These are phyloP conservation scores for Conops quadrifasciatus DNA, from an alignment of 2,888 invertebrate genomes.

Conservation along the genomic window DNA sequence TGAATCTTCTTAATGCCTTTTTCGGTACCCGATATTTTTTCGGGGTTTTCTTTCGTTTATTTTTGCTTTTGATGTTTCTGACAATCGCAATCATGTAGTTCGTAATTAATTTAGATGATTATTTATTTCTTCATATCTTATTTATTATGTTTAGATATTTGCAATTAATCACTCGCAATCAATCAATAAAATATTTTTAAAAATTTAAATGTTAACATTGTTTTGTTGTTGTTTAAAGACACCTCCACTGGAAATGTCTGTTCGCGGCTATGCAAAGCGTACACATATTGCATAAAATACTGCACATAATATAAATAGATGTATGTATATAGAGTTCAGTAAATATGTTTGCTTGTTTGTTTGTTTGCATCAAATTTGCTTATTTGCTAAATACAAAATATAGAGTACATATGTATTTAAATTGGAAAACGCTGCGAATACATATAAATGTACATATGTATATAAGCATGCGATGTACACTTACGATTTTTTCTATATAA, in stretches of 20 bases:
- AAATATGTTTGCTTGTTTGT: slow-evolving; percentile 6
- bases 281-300: neutral
- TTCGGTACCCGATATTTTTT: too few species aligned
- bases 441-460: slow-evolving; percentile 14
- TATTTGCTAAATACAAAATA: slow-evolving; percentile 34
- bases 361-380: slow-evolving; percentile 20
- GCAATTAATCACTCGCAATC: slow-evolving; percentile 7
- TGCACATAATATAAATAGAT: slow-evolving; percentile 19
- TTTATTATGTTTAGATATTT: slow-evolving; percentile 21
- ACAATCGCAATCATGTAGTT: slow-evolving; percentile 39
- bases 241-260: neutral
- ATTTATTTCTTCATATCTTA: slow-evolving; percentile 19
- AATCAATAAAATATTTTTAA: slow-evolving; percentile 28
- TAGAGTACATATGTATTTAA: slow-evolving; percentile 24
- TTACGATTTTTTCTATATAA: neutral
- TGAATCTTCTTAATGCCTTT: too few species aligned
- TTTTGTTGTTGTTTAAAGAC: slow-evolving; percentile 25
- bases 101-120: slow-evolving; percentile 4
- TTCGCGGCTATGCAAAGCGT: neutral
- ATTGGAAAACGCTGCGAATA: slow-evolving; percentile 17
- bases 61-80: slow-evolving; percentile 37
- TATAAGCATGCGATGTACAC: slow-evolving; percentile 21
- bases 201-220: slow-evolving; percentile 39
- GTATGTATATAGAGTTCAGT: slow-evolving; percentile 24
- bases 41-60: slow-evolving; percentile 18